phyloP scores from a whole-genome alignment of 2,113 vertebrate genomes.

The Halichoerus grypus region DNA sequence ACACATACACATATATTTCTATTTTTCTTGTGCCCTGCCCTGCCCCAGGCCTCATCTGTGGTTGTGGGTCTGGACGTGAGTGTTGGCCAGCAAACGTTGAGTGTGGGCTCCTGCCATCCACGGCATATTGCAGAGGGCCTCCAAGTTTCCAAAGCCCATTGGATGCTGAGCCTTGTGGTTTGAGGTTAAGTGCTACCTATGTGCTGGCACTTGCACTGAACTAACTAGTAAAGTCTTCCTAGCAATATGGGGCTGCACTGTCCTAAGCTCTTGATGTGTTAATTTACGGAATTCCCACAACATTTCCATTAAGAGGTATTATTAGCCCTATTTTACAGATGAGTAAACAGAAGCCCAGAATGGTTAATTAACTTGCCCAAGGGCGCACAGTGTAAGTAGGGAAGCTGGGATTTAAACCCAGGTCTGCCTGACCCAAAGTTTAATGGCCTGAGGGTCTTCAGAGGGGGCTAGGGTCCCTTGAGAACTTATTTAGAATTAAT shows the following conservation, averaged over 20 bases:
- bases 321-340: slow-evolving; percentile 22
- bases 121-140: background rate
- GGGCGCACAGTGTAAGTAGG: background rate
- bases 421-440: background rate
- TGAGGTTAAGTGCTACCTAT: background rate
- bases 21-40: background rate
- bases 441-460: background rate
- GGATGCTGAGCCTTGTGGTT: background rate
- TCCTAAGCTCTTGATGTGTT: background rate
- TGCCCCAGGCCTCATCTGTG: background rate
- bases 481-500: background rate
- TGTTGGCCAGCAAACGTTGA: background rate
- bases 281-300: slow-evolving; percentile 4
- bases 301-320: background rate
- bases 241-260: background rate
- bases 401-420: slow-evolving; percentile 9
- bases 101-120: background rate
- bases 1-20: background rate
- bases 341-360: slow-evolving; percentile 13
- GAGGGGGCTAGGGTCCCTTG: background rate
- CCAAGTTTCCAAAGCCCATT: background rate
- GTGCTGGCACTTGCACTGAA: background rate
- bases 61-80: background rate
- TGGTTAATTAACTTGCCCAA: background rate
- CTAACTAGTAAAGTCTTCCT: background rate